phyloP scores from a whole-genome alignment of 2,113 vertebrate species.

The Eolophus roseicapilla region DNA sequence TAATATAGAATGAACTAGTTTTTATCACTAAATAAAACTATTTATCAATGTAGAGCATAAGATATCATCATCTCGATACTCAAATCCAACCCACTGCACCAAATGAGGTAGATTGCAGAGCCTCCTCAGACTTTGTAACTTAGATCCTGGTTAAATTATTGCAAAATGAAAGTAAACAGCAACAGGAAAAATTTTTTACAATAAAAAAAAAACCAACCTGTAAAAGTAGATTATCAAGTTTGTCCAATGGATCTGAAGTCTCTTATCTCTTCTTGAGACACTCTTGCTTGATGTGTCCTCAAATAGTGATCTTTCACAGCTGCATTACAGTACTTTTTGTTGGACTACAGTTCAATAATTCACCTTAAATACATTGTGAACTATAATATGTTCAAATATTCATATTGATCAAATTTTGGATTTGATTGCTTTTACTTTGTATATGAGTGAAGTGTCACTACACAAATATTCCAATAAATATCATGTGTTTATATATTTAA shows the following conservation, averaged over 20 bases:
- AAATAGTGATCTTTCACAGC: background rate
- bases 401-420: background rate
- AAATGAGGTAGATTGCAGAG: background rate
- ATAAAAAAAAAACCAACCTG: background rate
- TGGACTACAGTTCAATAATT: background rate
- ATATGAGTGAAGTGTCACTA: background rate
- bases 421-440: background rate
- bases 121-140: background rate
- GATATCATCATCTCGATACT: background rate
- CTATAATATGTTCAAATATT: background rate
- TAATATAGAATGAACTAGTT: background rate
- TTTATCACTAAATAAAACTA: constrained; percentile 16
- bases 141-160: background rate
- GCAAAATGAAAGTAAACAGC: background rate
- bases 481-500: background rate
- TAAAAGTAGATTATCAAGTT: background rate
- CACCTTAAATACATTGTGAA: background rate
- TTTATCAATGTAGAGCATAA: background rate
- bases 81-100: background rate
- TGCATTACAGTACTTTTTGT: background rate
- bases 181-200: background rate
- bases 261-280: background rate
- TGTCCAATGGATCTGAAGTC: background rate
- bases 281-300: background rate
- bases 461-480: background rate